A percentile compares a stretch with the other conserved stretches of the same genome.
phyloP scores from a whole-genome alignment of 2,113 vertebrate genomes.

The Sinosuthora webbiana region DNA sequence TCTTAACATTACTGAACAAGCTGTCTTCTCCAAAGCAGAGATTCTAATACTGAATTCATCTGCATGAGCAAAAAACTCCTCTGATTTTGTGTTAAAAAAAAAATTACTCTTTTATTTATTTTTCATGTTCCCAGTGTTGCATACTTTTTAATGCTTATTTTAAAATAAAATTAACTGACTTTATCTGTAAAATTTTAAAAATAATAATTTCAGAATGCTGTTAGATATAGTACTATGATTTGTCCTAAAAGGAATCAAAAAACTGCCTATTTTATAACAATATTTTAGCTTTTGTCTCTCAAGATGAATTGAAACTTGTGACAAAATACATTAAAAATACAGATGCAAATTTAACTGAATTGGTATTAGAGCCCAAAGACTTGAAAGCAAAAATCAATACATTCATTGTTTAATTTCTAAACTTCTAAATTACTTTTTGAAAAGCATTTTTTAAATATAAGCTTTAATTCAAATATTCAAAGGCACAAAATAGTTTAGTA shows the following conservation, averaged over 20 bases:
- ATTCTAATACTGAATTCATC: background rate
- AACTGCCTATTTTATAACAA: background rate
- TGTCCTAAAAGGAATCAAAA: background rate
- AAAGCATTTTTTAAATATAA: background rate
- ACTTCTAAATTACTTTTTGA: background rate
- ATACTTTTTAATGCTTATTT: background rate
- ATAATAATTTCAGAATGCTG: background rate
- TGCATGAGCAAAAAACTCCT: background rate
- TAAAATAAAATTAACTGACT: background rate
- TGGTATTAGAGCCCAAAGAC: background rate
- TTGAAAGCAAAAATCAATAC: background rate
- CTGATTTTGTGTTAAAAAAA: accelerated
- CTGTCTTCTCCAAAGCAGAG: background rate
- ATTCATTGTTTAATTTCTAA: background rate
- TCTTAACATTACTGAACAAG: background rate
- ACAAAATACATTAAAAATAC: background rate
- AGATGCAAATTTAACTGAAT: background rate
- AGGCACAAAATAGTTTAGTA: background rate
- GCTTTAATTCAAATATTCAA: background rate
- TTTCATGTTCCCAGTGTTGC: background rate
- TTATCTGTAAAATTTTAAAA: background rate
- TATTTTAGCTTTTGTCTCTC: background rate
- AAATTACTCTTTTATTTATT: background rate
- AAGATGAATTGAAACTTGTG: background rate
- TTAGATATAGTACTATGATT: background rate